These are phyloP conservation scores for Alitta virens DNA, from an alignment of 2,888 invertebrate genomes.

Conservation along the genomic window DNA sequence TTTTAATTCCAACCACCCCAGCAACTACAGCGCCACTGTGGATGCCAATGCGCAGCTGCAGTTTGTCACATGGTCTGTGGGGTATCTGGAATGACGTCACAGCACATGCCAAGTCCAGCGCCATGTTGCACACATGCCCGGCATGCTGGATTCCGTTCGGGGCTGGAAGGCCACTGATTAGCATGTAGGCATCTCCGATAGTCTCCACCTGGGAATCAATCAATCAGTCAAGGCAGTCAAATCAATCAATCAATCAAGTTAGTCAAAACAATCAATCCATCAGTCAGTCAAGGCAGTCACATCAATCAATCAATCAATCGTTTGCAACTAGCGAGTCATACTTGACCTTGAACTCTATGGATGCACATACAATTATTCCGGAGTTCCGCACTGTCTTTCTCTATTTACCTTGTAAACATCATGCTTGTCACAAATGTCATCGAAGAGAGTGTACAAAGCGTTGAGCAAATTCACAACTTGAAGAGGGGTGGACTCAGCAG, in stretches of 20 bases:
- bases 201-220: conserved; percentile 2
- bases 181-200: not conserved
- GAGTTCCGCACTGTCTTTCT: too few relatives aligned
- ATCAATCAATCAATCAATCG: too few relatives aligned
- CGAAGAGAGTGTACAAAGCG: not conserved
- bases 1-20: conserved; percentile 28
- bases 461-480: not conserved
- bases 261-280: too few relatives aligned
- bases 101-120: conserved; percentile 22
- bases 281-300: too few relatives aligned
- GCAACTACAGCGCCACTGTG: conserved; percentile 26
- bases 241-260: too few relatives aligned
- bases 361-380: too few relatives aligned
- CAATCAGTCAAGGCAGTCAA: too few relatives aligned
- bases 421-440: not conserved
- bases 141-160: conserved; percentile 24
- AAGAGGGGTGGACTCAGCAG: not conserved
- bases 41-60: conserved; percentile 23
- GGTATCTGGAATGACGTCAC: conserved; percentile 17
- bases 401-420: not conserved
- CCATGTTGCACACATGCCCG: conserved; percentile 22
- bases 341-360: too few relatives aligned
- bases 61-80: conserved; percentile 17
- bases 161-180: not conserved
- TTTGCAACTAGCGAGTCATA: too few relatives aligned